Conservation (phyloP, 2,888 invertebrate genomes). For the Tupiocoris notatus region DNA sequence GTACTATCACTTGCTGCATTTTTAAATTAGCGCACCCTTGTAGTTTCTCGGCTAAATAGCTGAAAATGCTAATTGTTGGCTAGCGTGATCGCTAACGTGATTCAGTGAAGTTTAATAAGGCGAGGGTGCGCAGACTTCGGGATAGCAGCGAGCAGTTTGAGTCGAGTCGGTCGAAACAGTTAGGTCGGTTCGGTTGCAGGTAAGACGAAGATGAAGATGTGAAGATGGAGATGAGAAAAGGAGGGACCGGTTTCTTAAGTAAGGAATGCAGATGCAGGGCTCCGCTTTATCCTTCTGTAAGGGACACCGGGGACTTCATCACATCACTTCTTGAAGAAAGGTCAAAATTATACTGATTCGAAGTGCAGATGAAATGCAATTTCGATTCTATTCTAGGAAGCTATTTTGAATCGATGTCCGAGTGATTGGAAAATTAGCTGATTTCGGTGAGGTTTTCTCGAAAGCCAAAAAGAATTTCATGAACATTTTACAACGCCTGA, state of each 20-base stretch:
- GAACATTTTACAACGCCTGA: too few species aligned
- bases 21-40: too few species aligned
- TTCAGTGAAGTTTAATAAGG: not conserved
- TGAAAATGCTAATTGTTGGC: not conserved
- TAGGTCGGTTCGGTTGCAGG: not conserved
- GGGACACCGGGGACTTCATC: not conserved
- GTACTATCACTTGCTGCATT: too few species aligned
- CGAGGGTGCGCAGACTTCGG: not conserved
- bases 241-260: conserved; percentile 30
- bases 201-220: not conserved
- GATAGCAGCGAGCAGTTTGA: not conserved
- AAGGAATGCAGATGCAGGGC: conserved; percentile 35
- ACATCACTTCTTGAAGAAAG: not conserved
- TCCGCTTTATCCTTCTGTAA: conserved; percentile 24
- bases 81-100: not conserved
- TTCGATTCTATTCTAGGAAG: too few species aligned
- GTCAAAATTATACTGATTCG: too few species aligned
- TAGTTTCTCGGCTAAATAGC: too few species aligned
- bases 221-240: conserved; percentile 22
- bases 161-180: not conserved
- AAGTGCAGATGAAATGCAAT: too few species aligned
- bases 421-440: too few species aligned
- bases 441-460: too few species aligned
- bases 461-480: too few species aligned
- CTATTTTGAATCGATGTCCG: too few species aligned